Evolutionary conservation across 1,140 invertebrate genomes (phyloP).

Genomic region (Akabosia matsudoensis): DNA sequence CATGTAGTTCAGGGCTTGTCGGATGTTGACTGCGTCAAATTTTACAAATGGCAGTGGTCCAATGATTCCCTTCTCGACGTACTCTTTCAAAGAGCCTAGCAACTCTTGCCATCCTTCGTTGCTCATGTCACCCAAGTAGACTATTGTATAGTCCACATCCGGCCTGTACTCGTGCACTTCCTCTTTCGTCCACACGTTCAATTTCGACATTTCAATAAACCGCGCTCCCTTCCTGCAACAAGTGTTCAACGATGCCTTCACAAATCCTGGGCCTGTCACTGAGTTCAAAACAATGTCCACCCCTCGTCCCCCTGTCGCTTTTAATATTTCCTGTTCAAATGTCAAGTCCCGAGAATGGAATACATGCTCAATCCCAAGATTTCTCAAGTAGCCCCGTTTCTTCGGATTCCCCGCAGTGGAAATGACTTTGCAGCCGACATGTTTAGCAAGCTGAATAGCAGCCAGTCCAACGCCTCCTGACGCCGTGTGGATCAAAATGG

Average conservation of each 20-base stretch:
- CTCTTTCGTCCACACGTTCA: conserved; percentile 31
- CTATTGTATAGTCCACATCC: conserved; percentile 31
- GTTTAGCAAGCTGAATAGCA: conserved; percentile 58
- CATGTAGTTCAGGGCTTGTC: neutral
- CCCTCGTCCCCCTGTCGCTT: conserved; percentile 13
- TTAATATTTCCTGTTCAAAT: conserved; percentile 22
- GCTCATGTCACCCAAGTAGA: too few relatives aligned
- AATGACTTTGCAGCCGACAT: conserved; percentile 47
- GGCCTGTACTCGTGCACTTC: conserved; percentile 24
- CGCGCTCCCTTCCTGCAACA: conserved; percentile 8
- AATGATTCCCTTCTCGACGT: neutral
- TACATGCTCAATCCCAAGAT: conserved; percentile 15
- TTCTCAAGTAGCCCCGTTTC: conserved; percentile 18
- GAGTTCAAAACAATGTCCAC: conserved; percentile 33
- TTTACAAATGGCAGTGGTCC: neutral
- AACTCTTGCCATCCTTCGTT: too few relatives aligned
- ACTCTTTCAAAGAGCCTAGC: too few relatives aligned
- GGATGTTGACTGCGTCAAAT: neutral
- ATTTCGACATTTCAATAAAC: conserved; percentile 34
- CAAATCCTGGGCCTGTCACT: conserved; percentile 27
- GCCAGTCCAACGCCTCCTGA: conserved; percentile 63
- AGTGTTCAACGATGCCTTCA: conserved; percentile 17
- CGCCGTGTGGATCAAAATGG: conserved; percentile 62
- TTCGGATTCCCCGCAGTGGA: conserved; percentile 27
- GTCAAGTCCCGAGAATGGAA: conserved; percentile 25